phyloP scores from a whole-genome alignment of 2,888 invertebrate genomes.

The Apomyelois bistriatella region DNA sequence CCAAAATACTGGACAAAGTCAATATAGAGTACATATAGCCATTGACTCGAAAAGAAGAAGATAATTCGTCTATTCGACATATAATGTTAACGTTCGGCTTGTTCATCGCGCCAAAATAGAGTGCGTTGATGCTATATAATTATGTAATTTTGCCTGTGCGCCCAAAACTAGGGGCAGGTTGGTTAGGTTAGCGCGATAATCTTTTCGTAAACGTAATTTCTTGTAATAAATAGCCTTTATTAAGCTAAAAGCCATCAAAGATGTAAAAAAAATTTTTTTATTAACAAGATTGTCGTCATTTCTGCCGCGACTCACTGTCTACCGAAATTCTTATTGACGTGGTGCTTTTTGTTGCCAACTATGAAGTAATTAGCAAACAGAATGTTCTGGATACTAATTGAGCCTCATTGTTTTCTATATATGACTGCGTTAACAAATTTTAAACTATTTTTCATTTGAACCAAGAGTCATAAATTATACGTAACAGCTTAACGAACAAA shows the following conservation, averaged over 20 bases:
- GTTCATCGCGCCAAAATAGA: too few relatives aligned
- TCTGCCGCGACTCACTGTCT: constrained; percentile 4
- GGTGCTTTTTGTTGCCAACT: constrained; percentile 3
- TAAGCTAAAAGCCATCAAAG: not conserved
- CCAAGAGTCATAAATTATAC: not conserved
- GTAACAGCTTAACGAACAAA: not conserved
- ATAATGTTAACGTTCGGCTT: too few relatives aligned
- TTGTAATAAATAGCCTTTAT: constrained; percentile 4
- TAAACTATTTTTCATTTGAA: not conserved
- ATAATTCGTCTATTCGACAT: too few relatives aligned
- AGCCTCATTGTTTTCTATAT: not conserved
- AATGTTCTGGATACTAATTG: constrained; percentile 2
- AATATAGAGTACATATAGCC: too few relatives aligned
- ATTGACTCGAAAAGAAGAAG: too few relatives aligned
- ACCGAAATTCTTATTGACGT: constrained; percentile 4
- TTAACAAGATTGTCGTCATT: not conserved
- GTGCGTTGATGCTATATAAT: too few relatives aligned
- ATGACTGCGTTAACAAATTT: not conserved
- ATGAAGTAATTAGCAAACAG: constrained; percentile 5
- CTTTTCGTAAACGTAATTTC: constrained; percentile 9
- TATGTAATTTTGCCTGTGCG: too few relatives aligned
- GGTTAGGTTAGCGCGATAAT: too few relatives aligned
- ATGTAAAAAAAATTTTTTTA: not conserved
- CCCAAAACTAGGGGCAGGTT: too few relatives aligned
- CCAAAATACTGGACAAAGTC: too few relatives aligned